These are phyloP conservation scores for Varanus salvator DNA, from an alignment of 2,113 vertebrate species.

Conservation along the genomic window DNA sequence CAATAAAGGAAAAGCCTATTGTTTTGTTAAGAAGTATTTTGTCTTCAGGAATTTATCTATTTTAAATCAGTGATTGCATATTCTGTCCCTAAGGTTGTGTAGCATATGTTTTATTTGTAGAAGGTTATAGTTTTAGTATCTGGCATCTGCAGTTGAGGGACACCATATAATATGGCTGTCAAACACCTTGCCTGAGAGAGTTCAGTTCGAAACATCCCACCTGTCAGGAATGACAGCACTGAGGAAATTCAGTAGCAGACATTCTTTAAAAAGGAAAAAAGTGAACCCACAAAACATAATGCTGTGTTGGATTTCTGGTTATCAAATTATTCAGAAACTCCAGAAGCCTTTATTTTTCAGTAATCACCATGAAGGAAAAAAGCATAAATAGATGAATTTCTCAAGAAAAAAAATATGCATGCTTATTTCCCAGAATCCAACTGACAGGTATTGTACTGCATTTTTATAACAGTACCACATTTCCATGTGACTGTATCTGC, in stretches of 20 bases:
- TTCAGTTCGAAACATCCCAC: background rate
- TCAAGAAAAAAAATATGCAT: conserved; percentile 17
- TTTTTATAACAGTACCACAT: background rate
- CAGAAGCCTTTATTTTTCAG: background rate
- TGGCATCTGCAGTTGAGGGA: background rate
- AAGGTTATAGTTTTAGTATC: background rate
- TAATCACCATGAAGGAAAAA: background rate
- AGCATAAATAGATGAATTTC: background rate
- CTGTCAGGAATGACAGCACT: background rate
- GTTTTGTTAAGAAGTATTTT: background rate
- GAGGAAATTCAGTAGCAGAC: background rate
- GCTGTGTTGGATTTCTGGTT: background rate
- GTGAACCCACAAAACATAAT: background rate
- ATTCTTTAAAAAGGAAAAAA: background rate
- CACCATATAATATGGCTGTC: background rate
- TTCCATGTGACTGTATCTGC: background rate
- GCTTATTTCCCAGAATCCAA: background rate
- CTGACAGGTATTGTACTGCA: background rate
- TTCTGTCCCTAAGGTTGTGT: background rate
- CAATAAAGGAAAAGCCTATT: conserved; percentile 31
- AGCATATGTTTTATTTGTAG: background rate
- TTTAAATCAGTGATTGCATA: background rate
- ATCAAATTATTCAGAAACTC: conserved; percentile 24
- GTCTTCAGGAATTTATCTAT: background rate
- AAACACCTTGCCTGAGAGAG: background rate